A percentile compares a stretch with the other conserved stretches of the same genome.
Evolutionary conservation across 2,888 invertebrate genomes (phyloP).

Genomic region (Euplexia lucipara): DNA sequence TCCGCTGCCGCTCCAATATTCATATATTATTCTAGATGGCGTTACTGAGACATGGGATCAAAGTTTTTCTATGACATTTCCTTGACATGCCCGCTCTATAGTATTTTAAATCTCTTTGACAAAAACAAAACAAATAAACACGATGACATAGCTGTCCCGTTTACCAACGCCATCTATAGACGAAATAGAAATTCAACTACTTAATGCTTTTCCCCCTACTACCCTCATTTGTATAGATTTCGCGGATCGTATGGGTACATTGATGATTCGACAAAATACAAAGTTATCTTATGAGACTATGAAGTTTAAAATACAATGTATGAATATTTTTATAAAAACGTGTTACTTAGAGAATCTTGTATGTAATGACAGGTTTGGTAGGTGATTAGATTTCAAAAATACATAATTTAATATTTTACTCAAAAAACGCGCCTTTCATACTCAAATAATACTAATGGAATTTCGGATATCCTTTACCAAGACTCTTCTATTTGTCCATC

Average conservation of each 20-base stretch:
- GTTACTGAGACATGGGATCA: too few relatives aligned
- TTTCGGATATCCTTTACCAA: too few relatives aligned
- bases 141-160: not conserved
- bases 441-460: too few relatives aligned
- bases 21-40: too few relatives aligned
- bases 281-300: conserved; percentile 11
- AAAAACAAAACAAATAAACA: conserved; percentile 16
- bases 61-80: too few relatives aligned
- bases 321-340: conserved; percentile 1
- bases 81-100: too few relatives aligned
- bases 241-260: conserved; percentile 33
- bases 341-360: conserved; percentile 66
- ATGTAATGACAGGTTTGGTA: conserved; percentile 64
- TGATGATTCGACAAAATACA: conserved; percentile 12
- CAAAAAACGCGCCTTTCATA: too few relatives aligned
- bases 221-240: not conserved
- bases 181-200: not conserved
- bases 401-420: too few relatives aligned
- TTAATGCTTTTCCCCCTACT: not conserved
- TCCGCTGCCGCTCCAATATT: too few relatives aligned
- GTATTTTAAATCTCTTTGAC: too few relatives aligned
- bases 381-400: conserved; percentile 59
- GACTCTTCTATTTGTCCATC: too few relatives aligned
- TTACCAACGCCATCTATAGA: conserved; percentile 12
- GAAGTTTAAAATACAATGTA: conserved; percentile 7